phyloP scores from a whole-genome alignment of 1,140 invertebrate genomes.

The Conus ventricosus region DNA sequence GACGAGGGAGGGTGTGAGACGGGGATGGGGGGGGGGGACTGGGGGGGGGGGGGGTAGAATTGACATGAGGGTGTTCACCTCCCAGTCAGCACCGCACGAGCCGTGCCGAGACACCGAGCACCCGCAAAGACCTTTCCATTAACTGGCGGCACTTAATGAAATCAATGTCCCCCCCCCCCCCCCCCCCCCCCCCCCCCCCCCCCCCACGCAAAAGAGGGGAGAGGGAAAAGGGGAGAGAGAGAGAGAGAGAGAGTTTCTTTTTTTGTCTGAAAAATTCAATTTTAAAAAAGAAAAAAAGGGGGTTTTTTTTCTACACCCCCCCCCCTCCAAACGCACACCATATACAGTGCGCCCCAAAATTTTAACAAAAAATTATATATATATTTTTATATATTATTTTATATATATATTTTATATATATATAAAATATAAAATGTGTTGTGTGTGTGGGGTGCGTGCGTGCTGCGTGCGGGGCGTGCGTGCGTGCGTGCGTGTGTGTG shows the following conservation, averaged over 20 bases:
- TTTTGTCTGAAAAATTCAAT: not conserved
- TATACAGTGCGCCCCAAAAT: no score
- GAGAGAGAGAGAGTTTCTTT: not conserved
- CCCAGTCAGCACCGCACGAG: not conserved
- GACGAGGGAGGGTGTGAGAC: not conserved
- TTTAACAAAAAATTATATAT: no score
- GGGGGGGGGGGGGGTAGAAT: not conserved
- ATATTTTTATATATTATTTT: no score
- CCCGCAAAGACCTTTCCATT: conserved; percentile 18
- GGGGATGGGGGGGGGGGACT: not conserved
- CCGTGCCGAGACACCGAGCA: not conserved
- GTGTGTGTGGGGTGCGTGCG: not conserved
- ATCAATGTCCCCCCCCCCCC: conserved; percentile 21
- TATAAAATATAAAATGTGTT: no score
- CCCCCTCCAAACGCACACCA: no score
- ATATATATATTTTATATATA: no score
- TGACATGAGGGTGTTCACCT: not conserved
- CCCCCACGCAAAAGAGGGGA: not conserved
- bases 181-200: not conserved
- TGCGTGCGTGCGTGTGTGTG: not conserved
- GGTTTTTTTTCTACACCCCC: no score
- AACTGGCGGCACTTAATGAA: conserved; percentile 33
- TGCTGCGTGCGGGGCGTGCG: not conserved
- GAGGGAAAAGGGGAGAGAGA: not conserved
- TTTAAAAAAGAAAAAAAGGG: no score